Evolutionary conservation across 2,888 invertebrate genomes (phyloP).

Genomic region (Miltochrista miniata): DNA sequence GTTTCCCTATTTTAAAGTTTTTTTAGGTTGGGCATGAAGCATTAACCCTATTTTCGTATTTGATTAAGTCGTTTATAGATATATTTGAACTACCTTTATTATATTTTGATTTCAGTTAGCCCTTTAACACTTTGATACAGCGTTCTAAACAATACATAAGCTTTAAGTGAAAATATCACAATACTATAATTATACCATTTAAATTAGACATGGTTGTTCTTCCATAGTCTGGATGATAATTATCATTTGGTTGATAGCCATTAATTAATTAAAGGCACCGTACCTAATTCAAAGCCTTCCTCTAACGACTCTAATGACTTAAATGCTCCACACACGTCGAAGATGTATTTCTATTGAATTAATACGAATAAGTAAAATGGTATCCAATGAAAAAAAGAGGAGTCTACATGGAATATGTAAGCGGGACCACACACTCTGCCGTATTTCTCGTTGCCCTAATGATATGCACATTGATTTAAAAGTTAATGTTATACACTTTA

Average conservation of each 20-base stretch:
- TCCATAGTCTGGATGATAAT: constrained; percentile 56
- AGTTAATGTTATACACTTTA: constrained; percentile 52
- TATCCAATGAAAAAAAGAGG: constrained; percentile 55
- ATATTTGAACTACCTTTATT: no score
- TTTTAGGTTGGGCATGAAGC: no score
- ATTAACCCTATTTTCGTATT: no score
- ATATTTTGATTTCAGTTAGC: no score
- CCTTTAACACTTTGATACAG: no score
- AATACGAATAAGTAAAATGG: constrained; percentile 58
- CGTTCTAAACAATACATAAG: no score
- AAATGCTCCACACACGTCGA: constrained; percentile 66
- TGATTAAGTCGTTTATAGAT: no score
- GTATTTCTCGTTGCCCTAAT: constrained; percentile 72
- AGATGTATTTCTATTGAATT: constrained; percentile 66
- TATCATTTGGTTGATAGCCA: constrained; percentile 66
- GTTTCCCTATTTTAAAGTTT: no score
- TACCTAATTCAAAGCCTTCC: constrained; percentile 63
- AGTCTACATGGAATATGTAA: constrained; percentile 56
- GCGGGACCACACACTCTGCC: constrained; percentile 74
- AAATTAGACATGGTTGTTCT: constrained; percentile 43
- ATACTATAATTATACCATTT: constrained; percentile 17
- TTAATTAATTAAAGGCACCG: constrained; percentile 73
- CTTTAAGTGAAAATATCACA: no score
- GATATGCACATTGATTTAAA: constrained; percentile 80
- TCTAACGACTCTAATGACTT: constrained; percentile 67